phyloP scores from a whole-genome alignment of 2,888 invertebrate genomes.

The Romanomermis culicivorax region DNA sequence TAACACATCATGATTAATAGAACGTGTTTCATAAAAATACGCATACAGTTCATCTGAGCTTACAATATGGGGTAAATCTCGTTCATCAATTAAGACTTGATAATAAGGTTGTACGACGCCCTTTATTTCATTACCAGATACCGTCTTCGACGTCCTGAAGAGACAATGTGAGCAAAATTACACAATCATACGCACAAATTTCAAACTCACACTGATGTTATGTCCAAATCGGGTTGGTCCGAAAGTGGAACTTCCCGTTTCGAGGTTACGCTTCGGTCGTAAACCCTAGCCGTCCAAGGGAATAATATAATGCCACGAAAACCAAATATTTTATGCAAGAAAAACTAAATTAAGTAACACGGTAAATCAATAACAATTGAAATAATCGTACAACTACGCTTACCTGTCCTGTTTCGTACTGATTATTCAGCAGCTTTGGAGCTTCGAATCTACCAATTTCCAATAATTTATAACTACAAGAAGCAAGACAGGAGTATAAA shows the following conservation, averaged over 20 bases:
- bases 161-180: neutral
- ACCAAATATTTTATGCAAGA: slow-evolving; percentile 85
- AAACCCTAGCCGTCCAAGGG: slow-evolving; percentile 85
- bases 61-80: slow-evolving; percentile 89
- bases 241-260: no score
- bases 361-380: neutral
- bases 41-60: slow-evolving; percentile 31
- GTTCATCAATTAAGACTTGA: slow-evolving; percentile 84
- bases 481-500: no score
- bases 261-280: slow-evolving; percentile 42
- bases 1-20: no score
- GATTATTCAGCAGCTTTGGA: slow-evolving; percentile 58
- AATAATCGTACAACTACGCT: neutral
- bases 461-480: slow-evolving; percentile 37
- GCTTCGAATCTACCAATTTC: slow-evolving; percentile 77
- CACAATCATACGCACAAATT: no score
- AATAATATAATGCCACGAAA: slow-evolving; percentile 89
- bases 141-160: neutral
- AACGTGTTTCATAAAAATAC: neutral
- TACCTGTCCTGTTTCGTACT: slow-evolving; percentile 75
- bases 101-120: slow-evolving; percentile 76
- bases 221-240: no score
- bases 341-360: slow-evolving; percentile 37
- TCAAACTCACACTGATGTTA: no score
- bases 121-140: neutral